Percentiles rank a stretch among this genome's conserved stretches.
Conservation (phyloP, 2,888 invertebrate species). For the Capitulum mitella region DNA sequence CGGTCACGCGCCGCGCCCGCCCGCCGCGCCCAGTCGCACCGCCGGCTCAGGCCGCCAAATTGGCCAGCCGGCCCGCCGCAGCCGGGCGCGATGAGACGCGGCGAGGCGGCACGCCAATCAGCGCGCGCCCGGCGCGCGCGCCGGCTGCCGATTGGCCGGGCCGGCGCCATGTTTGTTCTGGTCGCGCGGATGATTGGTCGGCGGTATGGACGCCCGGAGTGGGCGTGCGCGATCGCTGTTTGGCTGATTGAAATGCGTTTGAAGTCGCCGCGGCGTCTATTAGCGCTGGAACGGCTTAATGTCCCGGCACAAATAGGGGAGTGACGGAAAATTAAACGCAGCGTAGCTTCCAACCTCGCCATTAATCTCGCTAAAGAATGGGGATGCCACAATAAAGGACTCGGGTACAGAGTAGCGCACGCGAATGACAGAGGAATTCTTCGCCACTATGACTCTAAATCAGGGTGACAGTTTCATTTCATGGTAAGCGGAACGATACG, state of each 20-base stretch:
- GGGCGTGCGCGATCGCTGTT: background rate
- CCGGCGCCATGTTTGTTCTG: slow-evolving; percentile 15
- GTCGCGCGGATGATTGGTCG: slow-evolving; percentile 1
- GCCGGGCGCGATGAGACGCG: background rate
- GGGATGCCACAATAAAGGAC: background rate
- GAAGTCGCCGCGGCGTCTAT: background rate
- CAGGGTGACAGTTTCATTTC: slow-evolving; percentile 16
- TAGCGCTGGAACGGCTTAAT: slow-evolving; percentile 3
- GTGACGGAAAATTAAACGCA: background rate
- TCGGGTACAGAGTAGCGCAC: background rate
- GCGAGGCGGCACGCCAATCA: slow-evolving; percentile 9
- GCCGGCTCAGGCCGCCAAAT: background rate
- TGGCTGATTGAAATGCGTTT: slow-evolving; percentile 10
- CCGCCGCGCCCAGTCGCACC: background rate
- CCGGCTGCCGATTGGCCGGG: background rate
- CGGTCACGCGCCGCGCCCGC: background rate
- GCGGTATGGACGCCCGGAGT: background rate
- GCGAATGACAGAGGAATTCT: background rate
- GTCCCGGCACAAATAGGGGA: background rate
- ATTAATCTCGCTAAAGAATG: background rate
- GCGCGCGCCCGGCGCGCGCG: background rate
- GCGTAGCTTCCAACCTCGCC: background rate
- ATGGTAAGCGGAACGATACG: background rate
- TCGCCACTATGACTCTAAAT: background rate
- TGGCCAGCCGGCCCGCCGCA: background rate